Base-by-base conservation (phyloP, 2,888 invertebrate genomes). In the Trichacis sp. region DNA sequence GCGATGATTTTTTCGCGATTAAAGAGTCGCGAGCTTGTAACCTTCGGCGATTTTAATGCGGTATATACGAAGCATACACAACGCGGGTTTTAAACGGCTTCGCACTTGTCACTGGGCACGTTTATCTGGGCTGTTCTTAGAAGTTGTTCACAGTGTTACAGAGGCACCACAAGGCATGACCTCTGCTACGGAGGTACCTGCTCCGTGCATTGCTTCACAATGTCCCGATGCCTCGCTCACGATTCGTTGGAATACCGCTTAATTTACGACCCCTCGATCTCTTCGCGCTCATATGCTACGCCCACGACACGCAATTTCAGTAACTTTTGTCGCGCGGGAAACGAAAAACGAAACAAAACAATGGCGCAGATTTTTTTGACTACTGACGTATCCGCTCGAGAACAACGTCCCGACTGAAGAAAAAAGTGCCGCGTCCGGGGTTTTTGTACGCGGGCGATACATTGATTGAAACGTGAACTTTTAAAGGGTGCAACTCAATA, bases 381-480 rank as follows among this genome's bases (percentile, higher is more conserved):
- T n/a, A n/a, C n/a, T n/a, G n/a, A n/a, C n/a, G n/a, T n/a, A n/a
- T n/a, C n/a, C n/a, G n/a, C n/a, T n/a, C n/a, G n/a, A n/a, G n/a
- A n/a, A n/a, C n/a, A n/a, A n/a, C n/a, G 53, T 51, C 49, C 29
- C 49, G 53, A 79, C 78, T 79, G 76, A 54, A 49, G 55, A 36
- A 63, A 52, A 63, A 52, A 50, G 50, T 45, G 59, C 51, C 51
- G 55, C 11, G 50, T 48, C 51, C 64, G 59, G 48, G 57, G 72
- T 68, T 77, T 79, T 77, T 76, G 73, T 79, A 76, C 55, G 59
- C 40, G 48, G 64, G 60, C 69, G 58, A 65, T 69, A 73, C 83
- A 84, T 84, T 82, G 84, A 84, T 83, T 83, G 84, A 80, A 84
- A 84, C 66, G 73, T 76, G 77, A 84, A 79, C 81, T 78, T 82